phyloP scores from a whole-genome alignment of 2,888 invertebrate genomes.

The Dynastes hyllus region DNA sequence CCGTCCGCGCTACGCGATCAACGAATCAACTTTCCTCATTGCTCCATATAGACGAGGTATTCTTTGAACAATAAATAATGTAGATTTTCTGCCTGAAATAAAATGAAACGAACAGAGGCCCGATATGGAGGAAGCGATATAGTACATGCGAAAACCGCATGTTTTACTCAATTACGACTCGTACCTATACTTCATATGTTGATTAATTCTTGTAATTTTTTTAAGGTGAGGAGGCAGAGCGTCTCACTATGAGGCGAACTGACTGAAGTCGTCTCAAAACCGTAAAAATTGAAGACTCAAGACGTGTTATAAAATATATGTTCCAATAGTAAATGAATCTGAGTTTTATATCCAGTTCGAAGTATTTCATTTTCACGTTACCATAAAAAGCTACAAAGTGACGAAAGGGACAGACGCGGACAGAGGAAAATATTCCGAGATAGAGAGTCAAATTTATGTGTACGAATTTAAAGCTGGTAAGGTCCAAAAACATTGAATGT shows the following conservation, averaged over 20 bases:
- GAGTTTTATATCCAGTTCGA: no score
- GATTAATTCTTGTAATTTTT: constrained; percentile 45
- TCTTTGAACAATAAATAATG: constrained; percentile 21
- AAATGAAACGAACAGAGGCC: background rate
- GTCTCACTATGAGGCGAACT: background rate
- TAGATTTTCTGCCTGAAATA: constrained; percentile 15
- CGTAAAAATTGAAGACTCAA: no score
- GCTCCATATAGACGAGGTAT: background rate
- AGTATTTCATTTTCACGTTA: no score
- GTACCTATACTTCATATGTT: constrained; percentile 25
- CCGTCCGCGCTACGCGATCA: background rate
- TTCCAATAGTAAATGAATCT: no score
- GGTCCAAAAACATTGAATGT: no score
- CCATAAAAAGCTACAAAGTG: no score
- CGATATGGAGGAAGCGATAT: constrained; percentile 6
- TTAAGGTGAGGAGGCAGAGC: background rate
- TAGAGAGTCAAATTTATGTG: no score
- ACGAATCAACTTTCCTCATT: background rate
- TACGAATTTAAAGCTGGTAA: no score
- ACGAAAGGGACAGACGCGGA: no score
- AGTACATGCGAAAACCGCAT: background rate
- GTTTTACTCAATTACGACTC: constrained; percentile 33
- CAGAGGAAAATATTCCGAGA: no score
- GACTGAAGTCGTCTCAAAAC: no score
- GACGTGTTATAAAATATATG: no score